These are phyloP conservation scores for Chaunax sp. DNA, from an alignment of 2,797 vertebrate genomes.

Conservation along the genomic window DNA sequence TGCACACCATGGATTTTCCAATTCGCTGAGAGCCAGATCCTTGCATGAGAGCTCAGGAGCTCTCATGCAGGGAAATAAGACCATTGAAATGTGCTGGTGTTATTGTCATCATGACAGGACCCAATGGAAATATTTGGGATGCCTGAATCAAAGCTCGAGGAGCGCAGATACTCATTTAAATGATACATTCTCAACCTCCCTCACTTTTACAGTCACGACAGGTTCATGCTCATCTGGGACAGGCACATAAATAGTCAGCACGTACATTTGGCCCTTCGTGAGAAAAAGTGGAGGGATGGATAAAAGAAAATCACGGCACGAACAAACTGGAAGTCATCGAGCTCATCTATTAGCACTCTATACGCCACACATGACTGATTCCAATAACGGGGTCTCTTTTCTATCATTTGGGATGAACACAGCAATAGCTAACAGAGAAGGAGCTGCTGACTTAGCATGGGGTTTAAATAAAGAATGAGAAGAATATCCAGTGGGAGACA, in stretches of 20 bases:
- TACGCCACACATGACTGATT: too few relatives aligned
- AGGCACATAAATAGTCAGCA: not conserved
- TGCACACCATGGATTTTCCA: conserved; percentile 45
- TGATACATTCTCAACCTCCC: not conserved
- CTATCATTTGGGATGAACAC: too few relatives aligned
- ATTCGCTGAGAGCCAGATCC: conserved; percentile 30
- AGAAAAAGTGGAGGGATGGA: too few relatives aligned
- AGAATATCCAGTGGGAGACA: too few relatives aligned
- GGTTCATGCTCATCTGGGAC: not conserved
- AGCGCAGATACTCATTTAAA: not conserved
- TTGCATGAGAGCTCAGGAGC: conserved; percentile 11
- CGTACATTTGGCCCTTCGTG: too few relatives aligned
- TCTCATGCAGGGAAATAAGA: not conserved
- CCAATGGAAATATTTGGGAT: conserved; percentile 10
- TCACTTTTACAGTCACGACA: not conserved
- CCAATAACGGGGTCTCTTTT: too few relatives aligned
- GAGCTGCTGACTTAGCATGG: too few relatives aligned
- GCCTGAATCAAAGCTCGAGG: conserved; percentile 8
- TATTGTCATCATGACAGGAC: conserved; percentile 17
- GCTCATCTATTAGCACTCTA: too few relatives aligned
- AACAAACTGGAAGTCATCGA: too few relatives aligned
- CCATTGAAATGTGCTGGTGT: conserved; percentile 10
- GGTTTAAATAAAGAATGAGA: too few relatives aligned
- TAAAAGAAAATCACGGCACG: too few relatives aligned
- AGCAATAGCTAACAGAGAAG: too few relatives aligned